Base-by-base conservation (phyloP, 1,140 invertebrate genomes). In the Zophobas morio region DNA sequence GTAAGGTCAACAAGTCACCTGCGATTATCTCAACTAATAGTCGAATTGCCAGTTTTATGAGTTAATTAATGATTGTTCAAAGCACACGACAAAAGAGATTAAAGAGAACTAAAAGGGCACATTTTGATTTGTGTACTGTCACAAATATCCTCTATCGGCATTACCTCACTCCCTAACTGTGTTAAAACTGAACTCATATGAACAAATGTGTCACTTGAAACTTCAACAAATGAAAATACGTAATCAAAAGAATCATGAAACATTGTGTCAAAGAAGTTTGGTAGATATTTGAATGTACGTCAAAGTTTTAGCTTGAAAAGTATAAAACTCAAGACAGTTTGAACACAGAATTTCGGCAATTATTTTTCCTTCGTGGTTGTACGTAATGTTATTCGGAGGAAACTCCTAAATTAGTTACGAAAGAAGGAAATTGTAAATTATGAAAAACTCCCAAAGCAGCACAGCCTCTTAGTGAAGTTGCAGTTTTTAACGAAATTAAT, bases 401-500 rank as follows among this genome's bases (percentile, higher is more conserved):
- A 70, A 76, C 51, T 77, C 75, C 73, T 79, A 79, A 81, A 79
- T 79, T 79, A 80, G 74, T 77, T 73, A 79, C n/a, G 63, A 73
- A 77, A 63, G 75, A 56, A 77, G 60, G 60, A 66, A 77, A 74
- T 77, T 78, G 77, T 74, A 70, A 80, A 76, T 76, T 78, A 80
- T 73, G 79, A 80, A 78, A 80, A 80, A 78, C 77, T 78, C 72
- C 70, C 79, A 75, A 71, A 78, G 77, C 77, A 74, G 51, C 56
- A 74, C 47, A 49, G 53, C 60, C 49, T 71, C 56, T 78, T 78
- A 60, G 72, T 56, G 72, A 78, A 76, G 72, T 78, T 78, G 66
- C 73, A 71, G 74, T 76, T 79, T 81, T 81, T 74, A 78, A 77
- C 76, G 35, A 75, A 79, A 79, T 81, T 81, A 81, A 79, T 81